Base-by-base conservation (phyloP, 2,888 invertebrate species). In the Esperia sulphurella region DNA sequence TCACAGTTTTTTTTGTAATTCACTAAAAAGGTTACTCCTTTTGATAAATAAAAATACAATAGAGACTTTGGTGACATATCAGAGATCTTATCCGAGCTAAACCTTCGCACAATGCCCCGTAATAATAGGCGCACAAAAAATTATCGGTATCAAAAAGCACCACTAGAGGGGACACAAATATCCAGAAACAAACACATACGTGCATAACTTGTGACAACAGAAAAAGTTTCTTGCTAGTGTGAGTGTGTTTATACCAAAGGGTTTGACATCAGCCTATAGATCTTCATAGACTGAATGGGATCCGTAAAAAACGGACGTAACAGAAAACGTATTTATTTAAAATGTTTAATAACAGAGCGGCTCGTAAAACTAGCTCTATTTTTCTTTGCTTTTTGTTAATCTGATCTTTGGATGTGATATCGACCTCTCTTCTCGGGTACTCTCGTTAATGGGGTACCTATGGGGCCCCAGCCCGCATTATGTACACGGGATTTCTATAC, bases 371-470 rank as follows among this genome's bases (percentile, higher is more conserved):
- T 85, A 83, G 78, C 69, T 74, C 70, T 71, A 76, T 79, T 77
- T 77, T 79, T 80, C 70, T 77, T 72, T 68, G 65, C 70, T 79
- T 80, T 73, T 87, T 85, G 85, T 87, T 80, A 81, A 82, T 83
- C 75, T 71, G 87, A 88, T 88, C 83, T 79, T 77, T 77, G 70
- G 77, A 79, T 77, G 72, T 72, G 87, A 87, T 88, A 87, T 84
- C 79, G 78, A 75, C 74, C 71, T 76, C 64, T 78, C 69, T 72
- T 75, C 75, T 77, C 66, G 80, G 79, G 83, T 76, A 87, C 83
- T 87, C 83, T 81, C 78, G 75, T 84, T 88, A 88, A 89, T 88
- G 83, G 85, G 79, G 83, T 83, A 84, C 85, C 84, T 85, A 87
- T 83, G 81, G 80, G 71, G 74, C 75, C 53, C 66, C 71, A 71